These are phyloP conservation scores for Phocides pigmalion DNA, from an alignment of 1,140 invertebrate genomes.

Conservation along the genomic window DNA sequence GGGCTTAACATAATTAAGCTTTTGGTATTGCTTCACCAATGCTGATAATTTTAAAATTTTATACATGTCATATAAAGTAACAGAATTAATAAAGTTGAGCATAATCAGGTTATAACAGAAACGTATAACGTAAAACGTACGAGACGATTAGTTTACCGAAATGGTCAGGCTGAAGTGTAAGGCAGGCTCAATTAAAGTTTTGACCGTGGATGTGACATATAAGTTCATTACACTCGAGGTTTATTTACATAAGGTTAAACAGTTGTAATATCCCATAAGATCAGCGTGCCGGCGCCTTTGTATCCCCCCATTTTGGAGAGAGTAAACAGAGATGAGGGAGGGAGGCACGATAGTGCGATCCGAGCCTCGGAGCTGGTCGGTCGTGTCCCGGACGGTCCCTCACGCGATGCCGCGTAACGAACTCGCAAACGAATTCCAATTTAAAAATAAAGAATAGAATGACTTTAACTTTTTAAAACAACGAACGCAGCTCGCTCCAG, in stretches of 20 bases:
- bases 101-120: not conserved
- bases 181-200: conserved; percentile 6
- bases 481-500: conserved; percentile 28
- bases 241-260: conserved; percentile 68
- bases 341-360: conserved; percentile 73
- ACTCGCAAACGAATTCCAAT: conserved; percentile 62
- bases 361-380: conserved; percentile 62
- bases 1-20: not conserved
- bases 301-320: conserved; percentile 74
- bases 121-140: not conserved
- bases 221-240: conserved; percentile 54
- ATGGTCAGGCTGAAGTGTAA: not conserved
- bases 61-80: conserved; percentile 2
- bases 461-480: conserved; percentile 38
- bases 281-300: conserved; percentile 64
- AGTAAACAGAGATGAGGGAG: conserved; percentile 78
- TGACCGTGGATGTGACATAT: conserved; percentile 27
- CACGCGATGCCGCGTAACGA: conserved; percentile 50
- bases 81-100: not conserved
- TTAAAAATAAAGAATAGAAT: conserved; percentile 44
- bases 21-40: not conserved
- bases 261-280: conserved; percentile 65
- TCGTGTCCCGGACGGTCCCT: conserved; percentile 52
- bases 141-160: conserved; percentile 1
- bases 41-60: not conserved